phyloP scores from a whole-genome alignment of 2,797 vertebrate genomes.

The Melanogrammus aeglefinus region DNA sequence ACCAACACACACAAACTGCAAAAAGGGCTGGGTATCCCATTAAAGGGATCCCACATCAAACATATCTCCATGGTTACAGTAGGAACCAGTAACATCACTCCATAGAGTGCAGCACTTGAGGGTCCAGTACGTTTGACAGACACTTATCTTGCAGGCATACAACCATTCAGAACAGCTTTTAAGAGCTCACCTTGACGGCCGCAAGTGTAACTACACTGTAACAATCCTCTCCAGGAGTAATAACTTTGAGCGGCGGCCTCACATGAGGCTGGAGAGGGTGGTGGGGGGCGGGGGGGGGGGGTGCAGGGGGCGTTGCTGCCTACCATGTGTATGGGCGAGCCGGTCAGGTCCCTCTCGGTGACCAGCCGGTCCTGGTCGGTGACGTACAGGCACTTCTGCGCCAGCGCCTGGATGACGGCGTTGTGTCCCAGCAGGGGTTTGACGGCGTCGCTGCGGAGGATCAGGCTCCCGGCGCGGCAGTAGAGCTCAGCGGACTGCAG shows the following conservation, averaged over 20 bases:
- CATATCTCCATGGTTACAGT: not conserved
- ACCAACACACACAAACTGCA: not conserved
- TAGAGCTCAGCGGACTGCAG: constrained; percentile 95
- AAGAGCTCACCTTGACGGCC: too few species aligned
- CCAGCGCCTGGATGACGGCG: constrained; percentile 95
- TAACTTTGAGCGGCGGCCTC: not conserved
- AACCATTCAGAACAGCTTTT: not conserved
- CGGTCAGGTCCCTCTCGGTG: constrained; percentile 90
- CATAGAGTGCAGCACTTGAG: not conserved
- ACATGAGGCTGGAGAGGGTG: not conserved
- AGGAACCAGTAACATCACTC: not conserved
- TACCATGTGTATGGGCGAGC: constrained; percentile 92
- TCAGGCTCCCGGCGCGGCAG: constrained; percentile 95
- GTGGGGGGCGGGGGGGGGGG: too few species aligned
- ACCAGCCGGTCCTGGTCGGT: constrained; percentile 95
- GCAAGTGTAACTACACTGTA: too few species aligned
- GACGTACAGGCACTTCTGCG: constrained; percentile 95
- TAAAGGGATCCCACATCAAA: not conserved
- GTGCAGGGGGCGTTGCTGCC: constrained; percentile 51
- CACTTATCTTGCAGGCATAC: not conserved
- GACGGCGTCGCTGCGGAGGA: constrained; percentile 94
- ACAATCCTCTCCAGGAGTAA: not conserved
- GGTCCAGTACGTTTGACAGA: not conserved
- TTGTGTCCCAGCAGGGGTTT: constrained; percentile 95
- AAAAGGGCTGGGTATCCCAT: constrained; percentile 1